Conservation (phyloP, 2,888 invertebrate species). For the Phortica okadai region DNA sequence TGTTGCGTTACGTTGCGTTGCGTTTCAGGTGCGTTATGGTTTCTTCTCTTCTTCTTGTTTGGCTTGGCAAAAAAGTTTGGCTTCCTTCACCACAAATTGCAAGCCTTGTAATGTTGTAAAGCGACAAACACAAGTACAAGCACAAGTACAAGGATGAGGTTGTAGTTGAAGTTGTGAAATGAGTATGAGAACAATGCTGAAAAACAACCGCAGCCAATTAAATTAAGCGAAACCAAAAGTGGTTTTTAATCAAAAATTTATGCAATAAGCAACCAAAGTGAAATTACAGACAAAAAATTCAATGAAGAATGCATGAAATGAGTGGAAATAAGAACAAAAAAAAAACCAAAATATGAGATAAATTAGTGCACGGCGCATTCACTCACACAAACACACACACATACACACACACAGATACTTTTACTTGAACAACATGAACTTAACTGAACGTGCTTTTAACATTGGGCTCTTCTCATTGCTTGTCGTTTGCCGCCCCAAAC, state of each 20-base stretch:
- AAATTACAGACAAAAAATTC: not conserved
- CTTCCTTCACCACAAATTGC: not conserved
- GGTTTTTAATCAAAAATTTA: constrained; percentile 60
- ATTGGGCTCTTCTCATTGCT: not conserved
- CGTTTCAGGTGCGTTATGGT: constrained; percentile 29
- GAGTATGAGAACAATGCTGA: not conserved
- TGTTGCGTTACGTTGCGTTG: not conserved
- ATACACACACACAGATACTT: too few relatives aligned
- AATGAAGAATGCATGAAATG: not conserved
- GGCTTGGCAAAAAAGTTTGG: not conserved
- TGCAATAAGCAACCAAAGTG: constrained; percentile 35
- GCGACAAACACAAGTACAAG: not conserved
- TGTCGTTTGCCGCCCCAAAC: not conserved
- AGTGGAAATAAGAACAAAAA: not conserved
- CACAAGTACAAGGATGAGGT: not conserved
- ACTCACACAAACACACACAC: not conserved
- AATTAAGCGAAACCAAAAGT: constrained; percentile 27
- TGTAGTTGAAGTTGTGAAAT: not conserved
- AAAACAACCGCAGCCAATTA: constrained; percentile 33
- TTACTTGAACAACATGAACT: not conserved
- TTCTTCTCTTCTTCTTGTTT: not conserved
- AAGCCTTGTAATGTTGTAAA: too few relatives aligned
- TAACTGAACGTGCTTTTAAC: not conserved
- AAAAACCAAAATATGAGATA: not conserved
- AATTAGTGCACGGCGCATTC: not conserved